These are phyloP conservation scores for Sialis lutaria DNA, from an alignment of 2,888 invertebrate genomes.

Conservation along the genomic window DNA sequence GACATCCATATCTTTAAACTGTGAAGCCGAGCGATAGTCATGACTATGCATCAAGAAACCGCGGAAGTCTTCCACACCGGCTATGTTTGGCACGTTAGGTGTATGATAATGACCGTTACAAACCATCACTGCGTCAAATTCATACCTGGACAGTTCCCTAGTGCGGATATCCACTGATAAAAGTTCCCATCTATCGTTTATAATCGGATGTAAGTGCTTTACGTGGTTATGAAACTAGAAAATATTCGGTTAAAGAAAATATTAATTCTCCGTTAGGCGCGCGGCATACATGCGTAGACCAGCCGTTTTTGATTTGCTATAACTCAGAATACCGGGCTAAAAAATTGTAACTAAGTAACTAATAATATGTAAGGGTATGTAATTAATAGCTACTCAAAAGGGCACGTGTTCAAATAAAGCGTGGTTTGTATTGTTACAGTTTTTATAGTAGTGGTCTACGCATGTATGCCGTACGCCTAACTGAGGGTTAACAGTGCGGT, in stretches of 20 bases:
- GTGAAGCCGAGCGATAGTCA: conserved; percentile 22
- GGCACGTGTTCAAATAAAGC: no score
- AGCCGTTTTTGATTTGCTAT: no score
- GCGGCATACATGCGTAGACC: no score
- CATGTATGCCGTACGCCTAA: no score
- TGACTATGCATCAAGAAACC: conserved; percentile 24
- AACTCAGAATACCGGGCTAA: no score
- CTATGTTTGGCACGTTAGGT: conserved; percentile 27
- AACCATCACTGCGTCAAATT: conserved; percentile 24
- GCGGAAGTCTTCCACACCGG: conserved; percentile 23
- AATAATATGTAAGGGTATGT: no score
- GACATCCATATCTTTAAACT: conserved; percentile 19
- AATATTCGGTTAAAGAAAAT: not conserved
- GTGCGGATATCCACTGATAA: conserved; percentile 18
- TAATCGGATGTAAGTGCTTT: conserved; percentile 6
- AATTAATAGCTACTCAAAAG: no score
- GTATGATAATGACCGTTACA: conserved; percentile 33
- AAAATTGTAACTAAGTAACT: no score
- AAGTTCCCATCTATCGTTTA: conserved; percentile 18
- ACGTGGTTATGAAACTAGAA: conserved; percentile 6
- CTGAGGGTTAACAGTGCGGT: no score
- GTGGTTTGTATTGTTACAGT: no score
- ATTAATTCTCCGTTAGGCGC: no score
- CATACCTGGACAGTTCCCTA: conserved; percentile 14
- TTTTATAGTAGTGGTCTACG: no score